Evolutionary conservation across 2,797 vertebrate species (phyloP).

Genomic region (Myotis planiceps): DNA sequence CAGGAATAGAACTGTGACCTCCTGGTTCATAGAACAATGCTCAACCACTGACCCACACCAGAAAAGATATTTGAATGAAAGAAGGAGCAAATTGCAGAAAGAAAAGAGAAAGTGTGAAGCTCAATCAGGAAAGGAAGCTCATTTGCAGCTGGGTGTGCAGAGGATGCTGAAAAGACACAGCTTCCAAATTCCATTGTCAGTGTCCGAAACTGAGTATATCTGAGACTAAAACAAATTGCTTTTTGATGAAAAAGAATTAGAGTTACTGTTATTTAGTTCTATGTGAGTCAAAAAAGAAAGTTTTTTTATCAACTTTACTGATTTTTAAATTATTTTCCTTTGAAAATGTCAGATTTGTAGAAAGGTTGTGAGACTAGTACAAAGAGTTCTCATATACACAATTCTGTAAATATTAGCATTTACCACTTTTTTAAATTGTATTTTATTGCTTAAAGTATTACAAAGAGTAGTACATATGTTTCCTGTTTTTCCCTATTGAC

Average conservation of each 20-base stretch:
- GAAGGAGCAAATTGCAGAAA: background rate
- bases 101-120: background rate
- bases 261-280: background rate
- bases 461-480: no score
- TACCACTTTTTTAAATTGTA: background rate
- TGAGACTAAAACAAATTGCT: background rate
- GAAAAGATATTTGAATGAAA: background rate
- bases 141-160: background rate
- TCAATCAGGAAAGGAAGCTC: background rate
- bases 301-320: background rate
- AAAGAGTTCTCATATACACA: background rate
- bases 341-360: constrained; percentile 6
- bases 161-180: background rate
- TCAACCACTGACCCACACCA: no score
- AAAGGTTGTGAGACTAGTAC: background rate
- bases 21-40: no score
- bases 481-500: no score
- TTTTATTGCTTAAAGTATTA: no score
- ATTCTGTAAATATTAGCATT: background rate
- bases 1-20: no score
- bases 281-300: background rate
- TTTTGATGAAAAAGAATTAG: background rate
- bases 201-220: background rate
- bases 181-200: background rate
- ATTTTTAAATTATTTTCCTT: background rate